A percentile compares a stretch with the other conserved stretches of the same genome.
phyloP scores from a whole-genome alignment of 2,797 vertebrate species.

The Silurus lanzhouensis region DNA sequence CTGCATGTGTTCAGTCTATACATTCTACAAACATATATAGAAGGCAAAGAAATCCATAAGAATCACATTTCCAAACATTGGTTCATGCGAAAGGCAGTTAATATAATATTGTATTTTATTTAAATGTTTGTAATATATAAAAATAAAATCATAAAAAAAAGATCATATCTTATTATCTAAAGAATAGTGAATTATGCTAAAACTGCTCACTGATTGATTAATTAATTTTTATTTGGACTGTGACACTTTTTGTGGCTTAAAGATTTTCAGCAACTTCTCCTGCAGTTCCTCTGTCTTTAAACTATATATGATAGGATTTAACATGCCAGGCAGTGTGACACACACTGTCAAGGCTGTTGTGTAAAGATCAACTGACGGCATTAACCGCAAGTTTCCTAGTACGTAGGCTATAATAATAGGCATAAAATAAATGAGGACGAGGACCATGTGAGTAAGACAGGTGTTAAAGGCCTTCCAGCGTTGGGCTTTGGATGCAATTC shows the following conservation, averaged over 20 bases:
- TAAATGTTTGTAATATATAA: background rate
- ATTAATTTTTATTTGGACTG: background rate
- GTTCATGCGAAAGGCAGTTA: background rate
- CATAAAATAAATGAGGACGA: constrained; percentile 52
- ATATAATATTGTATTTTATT: background rate
- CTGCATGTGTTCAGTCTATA: background rate
- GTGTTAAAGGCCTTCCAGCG: constrained; percentile 56
- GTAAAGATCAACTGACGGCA: constrained; percentile 37
- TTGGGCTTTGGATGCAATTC: constrained; percentile 46
- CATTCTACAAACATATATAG: background rate
- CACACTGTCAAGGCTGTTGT: constrained; percentile 35
- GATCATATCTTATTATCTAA: no score
- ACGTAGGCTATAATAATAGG: constrained; percentile 48
- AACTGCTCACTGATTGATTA: background rate
- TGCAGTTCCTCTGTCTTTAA: constrained; percentile 59
- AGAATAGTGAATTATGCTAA: background rate
- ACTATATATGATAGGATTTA: constrained; percentile 73
- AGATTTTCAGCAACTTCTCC: constrained; percentile 32
- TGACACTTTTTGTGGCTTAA: constrained; percentile 37
- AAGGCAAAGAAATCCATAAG: background rate
- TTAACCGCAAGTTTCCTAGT: constrained; percentile 32
- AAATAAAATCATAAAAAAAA: background rate
- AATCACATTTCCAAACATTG: background rate
- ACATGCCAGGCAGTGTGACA: constrained; percentile 63
- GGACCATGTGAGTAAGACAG: constrained; percentile 50